Conservation (phyloP, 2,888 invertebrate genomes). For the Tortricodes alternella region DNA sequence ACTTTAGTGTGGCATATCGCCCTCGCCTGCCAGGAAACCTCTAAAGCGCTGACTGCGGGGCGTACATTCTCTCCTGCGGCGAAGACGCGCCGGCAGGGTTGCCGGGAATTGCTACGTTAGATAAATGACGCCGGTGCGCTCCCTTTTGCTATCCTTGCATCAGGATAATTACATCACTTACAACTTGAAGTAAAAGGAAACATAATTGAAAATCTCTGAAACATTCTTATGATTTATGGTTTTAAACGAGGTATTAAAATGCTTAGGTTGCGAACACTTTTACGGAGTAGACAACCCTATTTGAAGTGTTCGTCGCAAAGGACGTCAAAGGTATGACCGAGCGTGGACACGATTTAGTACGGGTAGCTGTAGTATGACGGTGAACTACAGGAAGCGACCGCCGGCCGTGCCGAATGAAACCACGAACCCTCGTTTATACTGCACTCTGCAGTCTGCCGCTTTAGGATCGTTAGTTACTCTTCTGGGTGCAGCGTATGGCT, state of each 20-base stretch:
- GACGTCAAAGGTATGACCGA: slow-evolving; percentile 36
- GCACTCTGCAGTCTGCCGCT: slow-evolving; percentile 17
- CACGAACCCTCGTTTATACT: slow-evolving; percentile 32
- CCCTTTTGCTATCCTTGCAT: slow-evolving; percentile 71
- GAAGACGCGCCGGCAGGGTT: slow-evolving; percentile 68
- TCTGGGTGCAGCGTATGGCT: slow-evolving; percentile 2
- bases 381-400: slow-evolving; percentile 23
- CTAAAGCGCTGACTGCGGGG: slow-evolving; percentile 75
- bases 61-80: slow-evolving; percentile 70
- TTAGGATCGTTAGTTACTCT: slow-evolving; percentile 12
- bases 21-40: slow-evolving; percentile 67
- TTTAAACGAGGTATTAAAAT: background rate
- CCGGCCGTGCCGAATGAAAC: slow-evolving; percentile 25
- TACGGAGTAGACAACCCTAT: slow-evolving; percentile 30
- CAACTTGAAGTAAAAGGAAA: slow-evolving; percentile 59
- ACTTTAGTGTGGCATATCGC: slow-evolving; percentile 65
- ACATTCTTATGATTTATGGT: background rate
- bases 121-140: slow-evolving; percentile 72
- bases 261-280: too few relatives aligned
- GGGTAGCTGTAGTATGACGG: slow-evolving; percentile 33
- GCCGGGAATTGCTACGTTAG: slow-evolving; percentile 73
- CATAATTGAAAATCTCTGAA: background rate
- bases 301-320: slow-evolving; percentile 24
- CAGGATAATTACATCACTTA: slow-evolving; percentile 72
- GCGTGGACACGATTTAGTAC: slow-evolving; percentile 42